A percentile compares a stretch with the other conserved stretches of the same genome.
These are phyloP conservation scores for Eulemur macaco DNA, from an alignment of 2,113 vertebrate genomes.

Conservation along the genomic window DNA sequence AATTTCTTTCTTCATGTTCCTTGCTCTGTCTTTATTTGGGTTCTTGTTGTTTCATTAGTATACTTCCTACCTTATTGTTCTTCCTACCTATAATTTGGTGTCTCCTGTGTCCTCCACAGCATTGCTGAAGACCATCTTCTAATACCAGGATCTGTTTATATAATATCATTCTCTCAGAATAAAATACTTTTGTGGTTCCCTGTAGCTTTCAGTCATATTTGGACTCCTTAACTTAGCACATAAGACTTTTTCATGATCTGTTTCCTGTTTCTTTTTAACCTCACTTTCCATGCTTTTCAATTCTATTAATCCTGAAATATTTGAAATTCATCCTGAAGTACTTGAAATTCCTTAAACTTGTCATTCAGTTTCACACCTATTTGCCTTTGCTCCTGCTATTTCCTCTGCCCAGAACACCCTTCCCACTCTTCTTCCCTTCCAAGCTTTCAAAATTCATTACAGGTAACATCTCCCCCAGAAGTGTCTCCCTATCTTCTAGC, in stretches of 20 bases:
- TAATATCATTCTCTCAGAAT: background rate
- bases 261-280: background rate
- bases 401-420: background rate
- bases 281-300: background rate
- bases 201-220: background rate
- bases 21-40: background rate
- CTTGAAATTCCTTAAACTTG: background rate
- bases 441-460: slow-evolving; percentile 18
- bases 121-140: background rate
- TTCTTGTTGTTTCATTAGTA: background rate
- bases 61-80: background rate
- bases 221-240: background rate
- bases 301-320: background rate
- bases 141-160: background rate
- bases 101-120: background rate
- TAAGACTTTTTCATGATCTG: background rate
- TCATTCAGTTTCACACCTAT: background rate
- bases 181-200: background rate
- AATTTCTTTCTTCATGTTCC: background rate
- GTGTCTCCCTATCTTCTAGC: no score
- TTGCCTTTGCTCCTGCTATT: background rate
- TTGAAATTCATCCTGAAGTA: background rate
- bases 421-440: background rate
- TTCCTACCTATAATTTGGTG: background rate
- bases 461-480: background rate